Base-by-base conservation (phyloP, 2,888 invertebrate species). In the Chloroclysta siterata region DNA sequence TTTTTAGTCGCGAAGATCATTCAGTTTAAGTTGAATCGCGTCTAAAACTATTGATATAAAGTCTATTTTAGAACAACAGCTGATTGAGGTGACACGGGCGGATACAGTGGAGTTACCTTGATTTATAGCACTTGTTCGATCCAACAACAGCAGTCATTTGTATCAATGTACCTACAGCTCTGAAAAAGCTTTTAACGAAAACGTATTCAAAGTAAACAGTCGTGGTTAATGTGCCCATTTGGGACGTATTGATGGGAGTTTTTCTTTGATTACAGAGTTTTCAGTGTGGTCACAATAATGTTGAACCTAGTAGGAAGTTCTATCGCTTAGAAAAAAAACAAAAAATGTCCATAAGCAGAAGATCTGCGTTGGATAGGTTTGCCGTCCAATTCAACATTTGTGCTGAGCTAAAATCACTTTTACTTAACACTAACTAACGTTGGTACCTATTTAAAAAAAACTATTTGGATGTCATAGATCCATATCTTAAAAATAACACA, bases 101-200 rank as follows among this genome's bases (percentile, higher is more conserved):
- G 42, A 22, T 17, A 28, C 14, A 48, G 46, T n/a, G 8, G 53
- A 64, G 57, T 53, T 50, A 54, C 77, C 47, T 60, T 89, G 90
- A 92, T 90, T 87, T 87, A 92, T 88, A 74, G 75, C 64, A 68
- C 71, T 64, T 75, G 83, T 83, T 85, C 87, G 80, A 87, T 82
- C 68, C 75, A 66, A 71, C 75, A 84, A 81, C 88, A 75, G 76
- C 72, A 74, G 76, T 83, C 89, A 87, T 92, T 91, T 89, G 84
- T 92, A 88, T 91, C 90, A 90, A 91, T 91, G 83, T 77, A 79
- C 74, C 2, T 7, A 58, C 65, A 74, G 75, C 74, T 77, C 73
- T 72, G 83, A 85, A 89, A 90, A 90, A 88, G 82, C 88, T 88
- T 89, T 90, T 88, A 88, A 80, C 82, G 81, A 68, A 78, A 84